A percentile compares a stretch with the other conserved stretches of the same genome.
phyloP scores from a whole-genome alignment of 2,888 invertebrate species.

The Sarcophaga variegata region DNA sequence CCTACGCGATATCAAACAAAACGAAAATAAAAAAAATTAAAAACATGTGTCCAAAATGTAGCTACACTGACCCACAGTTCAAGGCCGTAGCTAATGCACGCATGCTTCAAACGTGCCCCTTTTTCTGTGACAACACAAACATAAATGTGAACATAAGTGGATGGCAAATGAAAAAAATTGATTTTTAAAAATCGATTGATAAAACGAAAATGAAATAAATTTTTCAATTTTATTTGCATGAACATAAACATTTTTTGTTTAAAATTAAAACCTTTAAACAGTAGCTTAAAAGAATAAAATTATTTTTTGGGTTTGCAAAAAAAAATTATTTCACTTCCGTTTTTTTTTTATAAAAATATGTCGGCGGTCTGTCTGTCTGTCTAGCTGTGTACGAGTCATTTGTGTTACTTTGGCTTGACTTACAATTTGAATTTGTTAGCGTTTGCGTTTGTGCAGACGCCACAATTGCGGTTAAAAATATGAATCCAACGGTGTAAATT shows the following conservation, averaged over 20 bases:
- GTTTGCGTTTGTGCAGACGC: conserved; percentile 42
- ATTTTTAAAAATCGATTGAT: neutral
- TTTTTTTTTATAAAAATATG: conserved; percentile 11
- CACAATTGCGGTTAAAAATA: conserved; percentile 42
- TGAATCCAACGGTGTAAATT: conserved; percentile 12
- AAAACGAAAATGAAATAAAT: too few species aligned
- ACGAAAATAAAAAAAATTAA: neutral
- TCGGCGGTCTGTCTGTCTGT: neutral
- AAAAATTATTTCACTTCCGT: conserved; percentile 38
- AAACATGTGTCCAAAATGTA: neutral
- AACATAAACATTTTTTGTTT: too few species aligned
- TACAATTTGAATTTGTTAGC: conserved; percentile 56
- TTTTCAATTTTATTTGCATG: too few species aligned
- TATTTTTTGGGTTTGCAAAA: too few species aligned
- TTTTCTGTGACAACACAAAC: neutral
- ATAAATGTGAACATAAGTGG: neutral
- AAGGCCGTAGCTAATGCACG: neutral
- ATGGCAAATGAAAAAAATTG: neutral
- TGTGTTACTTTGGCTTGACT: conserved; percentile 27
- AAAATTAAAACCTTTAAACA: too few species aligned
- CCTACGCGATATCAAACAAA: neutral
- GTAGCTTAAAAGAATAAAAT: too few species aligned
- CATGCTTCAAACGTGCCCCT: neutral
- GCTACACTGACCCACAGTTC: neutral
- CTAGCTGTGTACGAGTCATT: neutral